phyloP scores from a whole-genome alignment of 2,113 vertebrate species.

The Melanotaenia duboulayi region DNA sequence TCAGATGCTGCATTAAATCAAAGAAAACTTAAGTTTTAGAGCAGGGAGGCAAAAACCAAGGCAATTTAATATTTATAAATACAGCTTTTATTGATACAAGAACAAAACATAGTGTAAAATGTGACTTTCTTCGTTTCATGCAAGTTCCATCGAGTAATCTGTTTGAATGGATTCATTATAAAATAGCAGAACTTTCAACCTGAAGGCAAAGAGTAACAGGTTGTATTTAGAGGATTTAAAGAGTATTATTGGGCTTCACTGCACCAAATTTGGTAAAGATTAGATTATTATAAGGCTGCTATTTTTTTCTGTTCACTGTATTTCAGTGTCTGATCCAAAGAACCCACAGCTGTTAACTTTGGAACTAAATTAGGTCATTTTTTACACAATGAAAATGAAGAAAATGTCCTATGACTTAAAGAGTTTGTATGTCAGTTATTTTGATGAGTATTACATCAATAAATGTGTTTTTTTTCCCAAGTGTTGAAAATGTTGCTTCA shows the following conservation, averaged over 20 bases:
- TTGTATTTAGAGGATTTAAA: background rate
- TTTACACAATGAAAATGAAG: too few species aligned
- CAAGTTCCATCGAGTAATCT: background rate
- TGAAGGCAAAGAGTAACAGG: background rate
- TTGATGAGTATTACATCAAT: too few species aligned
- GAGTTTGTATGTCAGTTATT: too few species aligned
- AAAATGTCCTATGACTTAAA: too few species aligned
- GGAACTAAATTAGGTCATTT: background rate
- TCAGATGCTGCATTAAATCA: background rate
- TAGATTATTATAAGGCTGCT: background rate
- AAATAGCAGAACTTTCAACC: too few species aligned
- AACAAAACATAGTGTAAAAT: conserved; percentile 23
- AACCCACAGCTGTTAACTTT: background rate
- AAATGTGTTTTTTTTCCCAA: too few species aligned
- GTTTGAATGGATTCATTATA: too few species aligned
- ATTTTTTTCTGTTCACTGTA: too few species aligned
- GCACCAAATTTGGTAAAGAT: background rate
- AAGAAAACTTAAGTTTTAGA: conserved; percentile 1
- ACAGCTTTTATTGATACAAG: background rate
- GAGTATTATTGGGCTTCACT: background rate
- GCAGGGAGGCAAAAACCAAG: background rate
- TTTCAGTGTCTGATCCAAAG: background rate
- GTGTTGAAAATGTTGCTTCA: too few species aligned
- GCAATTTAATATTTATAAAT: background rate
- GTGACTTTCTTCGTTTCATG: background rate